Conservation (phyloP, 2,888 invertebrate species). For the Leptogaster cylindrica region DNA sequence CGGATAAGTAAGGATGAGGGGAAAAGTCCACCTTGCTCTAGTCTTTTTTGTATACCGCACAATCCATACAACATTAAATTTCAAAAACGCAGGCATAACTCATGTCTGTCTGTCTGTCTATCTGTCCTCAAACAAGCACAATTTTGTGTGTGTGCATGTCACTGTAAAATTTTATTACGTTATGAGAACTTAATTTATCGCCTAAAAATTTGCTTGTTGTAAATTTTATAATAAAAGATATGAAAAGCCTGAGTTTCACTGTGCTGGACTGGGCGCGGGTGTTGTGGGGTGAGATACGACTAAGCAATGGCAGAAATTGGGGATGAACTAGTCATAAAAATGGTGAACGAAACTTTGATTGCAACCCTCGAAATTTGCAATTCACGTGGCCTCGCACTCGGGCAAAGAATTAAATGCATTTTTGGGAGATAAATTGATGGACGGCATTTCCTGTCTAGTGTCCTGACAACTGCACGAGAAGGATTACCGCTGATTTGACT, state of each 20-base stretch:
- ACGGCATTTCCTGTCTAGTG: no score
- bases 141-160: slow-evolving; percentile 49
- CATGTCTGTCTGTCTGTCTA: slow-evolving; percentile 37
- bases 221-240: slow-evolving; percentile 39
- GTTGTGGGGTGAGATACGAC: background rate
- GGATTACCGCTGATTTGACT: no score
- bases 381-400: slow-evolving; percentile 37
- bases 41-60: background rate
- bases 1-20: background rate
- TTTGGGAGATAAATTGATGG: no score
- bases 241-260: no score
- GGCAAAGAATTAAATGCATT: no score
- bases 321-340: background rate
- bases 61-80: slow-evolving; percentile 27
- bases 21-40: background rate
- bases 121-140: slow-evolving; percentile 33
- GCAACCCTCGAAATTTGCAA: slow-evolving; percentile 39
- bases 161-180: slow-evolving; percentile 60
- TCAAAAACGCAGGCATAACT: slow-evolving; percentile 40
- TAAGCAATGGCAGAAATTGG: background rate
- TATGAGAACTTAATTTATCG: slow-evolving; percentile 62
- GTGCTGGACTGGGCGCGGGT: background rate
- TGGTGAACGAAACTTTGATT: slow-evolving; percentile 30
- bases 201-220: slow-evolving; percentile 50
- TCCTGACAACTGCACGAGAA: no score